A percentile compares a stretch with the other conserved stretches of the same genome.
Conservation (phyloP, 2,113 vertebrate genomes). For the Fulmarus glacialis region DNA sequence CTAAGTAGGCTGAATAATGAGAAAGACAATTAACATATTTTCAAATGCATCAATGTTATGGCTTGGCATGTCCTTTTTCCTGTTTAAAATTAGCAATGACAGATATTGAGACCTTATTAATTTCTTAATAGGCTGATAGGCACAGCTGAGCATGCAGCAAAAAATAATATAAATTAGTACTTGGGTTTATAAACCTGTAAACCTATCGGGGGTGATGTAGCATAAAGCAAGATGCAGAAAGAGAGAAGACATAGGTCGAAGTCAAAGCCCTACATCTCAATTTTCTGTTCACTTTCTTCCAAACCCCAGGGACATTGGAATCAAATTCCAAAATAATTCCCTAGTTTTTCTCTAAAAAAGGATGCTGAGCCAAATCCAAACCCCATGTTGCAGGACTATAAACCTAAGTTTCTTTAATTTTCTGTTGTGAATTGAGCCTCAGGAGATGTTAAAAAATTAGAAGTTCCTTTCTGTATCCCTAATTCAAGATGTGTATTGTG, state of each 20-base stretch:
- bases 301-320: not conserved
- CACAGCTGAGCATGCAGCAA: slow-evolving; percentile 8
- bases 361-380: not conserved
- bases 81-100: slow-evolving; percentile 68
- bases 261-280: not conserved
- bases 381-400: not conserved
- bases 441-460: not conserved
- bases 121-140: slow-evolving; percentile 63
- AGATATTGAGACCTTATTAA: slow-evolving; percentile 61
- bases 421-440: not conserved
- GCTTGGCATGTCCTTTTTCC: slow-evolving; percentile 50
- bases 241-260: not conserved
- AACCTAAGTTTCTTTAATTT: not conserved
- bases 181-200: not conserved
- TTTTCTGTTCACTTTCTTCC: not conserved
- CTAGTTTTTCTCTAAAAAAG: not conserved
- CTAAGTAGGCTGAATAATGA: slow-evolving; percentile 62
- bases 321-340: not conserved
- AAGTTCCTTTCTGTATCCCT: not conserved
- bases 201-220: not conserved
- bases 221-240: not conserved
- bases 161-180: slow-evolving; percentile 39
- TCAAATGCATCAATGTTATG: slow-evolving; percentile 63
- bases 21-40: slow-evolving; percentile 61
- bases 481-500: not conserved